Conservation (phyloP, 2,888 invertebrate genomes). For the Acanthococcus lagerstroemiae region DNA sequence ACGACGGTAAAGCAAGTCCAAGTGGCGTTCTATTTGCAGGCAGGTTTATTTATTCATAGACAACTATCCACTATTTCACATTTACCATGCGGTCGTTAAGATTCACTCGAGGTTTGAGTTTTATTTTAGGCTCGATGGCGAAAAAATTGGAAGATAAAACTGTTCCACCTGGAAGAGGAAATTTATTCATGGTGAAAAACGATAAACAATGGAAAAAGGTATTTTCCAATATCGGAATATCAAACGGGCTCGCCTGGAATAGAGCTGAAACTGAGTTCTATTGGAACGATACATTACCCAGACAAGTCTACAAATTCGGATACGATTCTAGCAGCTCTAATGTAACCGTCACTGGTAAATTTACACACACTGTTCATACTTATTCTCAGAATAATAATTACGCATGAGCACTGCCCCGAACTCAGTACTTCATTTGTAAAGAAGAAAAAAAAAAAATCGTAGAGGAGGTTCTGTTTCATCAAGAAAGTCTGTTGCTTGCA, state of each 20-base stretch:
- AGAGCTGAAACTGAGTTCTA: constrained; percentile 52
- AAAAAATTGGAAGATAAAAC: not conserved
- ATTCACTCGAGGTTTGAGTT: not conserved
- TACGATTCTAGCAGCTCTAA: constrained; percentile 52
- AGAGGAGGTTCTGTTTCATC: no score
- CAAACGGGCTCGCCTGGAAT: constrained; percentile 74
- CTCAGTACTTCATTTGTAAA: no score
- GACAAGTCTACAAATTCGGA: constrained; percentile 47
- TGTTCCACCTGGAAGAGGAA: not conserved
- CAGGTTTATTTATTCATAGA: not conserved
- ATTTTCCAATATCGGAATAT: constrained; percentile 48
- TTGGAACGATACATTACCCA: constrained; percentile 44
- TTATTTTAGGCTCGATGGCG: constrained; percentile 2
- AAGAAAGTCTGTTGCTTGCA: no score
- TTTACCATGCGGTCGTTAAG: no score
- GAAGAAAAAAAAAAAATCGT: no score
- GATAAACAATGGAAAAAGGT: not conserved
- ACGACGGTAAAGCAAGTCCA: constrained; percentile 70
- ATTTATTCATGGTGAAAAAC: not conserved
- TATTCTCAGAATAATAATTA: no score
- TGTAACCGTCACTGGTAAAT: no score
- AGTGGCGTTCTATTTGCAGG: constrained; percentile 53
- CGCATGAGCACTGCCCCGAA: no score
- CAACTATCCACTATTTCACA: not conserved
- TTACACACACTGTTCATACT: no score